Evolutionary conservation across 1,140 invertebrate genomes (phyloP), one percentile per base, ranked within the genome.

Genomic region (Melitaea cinxia): DNA sequence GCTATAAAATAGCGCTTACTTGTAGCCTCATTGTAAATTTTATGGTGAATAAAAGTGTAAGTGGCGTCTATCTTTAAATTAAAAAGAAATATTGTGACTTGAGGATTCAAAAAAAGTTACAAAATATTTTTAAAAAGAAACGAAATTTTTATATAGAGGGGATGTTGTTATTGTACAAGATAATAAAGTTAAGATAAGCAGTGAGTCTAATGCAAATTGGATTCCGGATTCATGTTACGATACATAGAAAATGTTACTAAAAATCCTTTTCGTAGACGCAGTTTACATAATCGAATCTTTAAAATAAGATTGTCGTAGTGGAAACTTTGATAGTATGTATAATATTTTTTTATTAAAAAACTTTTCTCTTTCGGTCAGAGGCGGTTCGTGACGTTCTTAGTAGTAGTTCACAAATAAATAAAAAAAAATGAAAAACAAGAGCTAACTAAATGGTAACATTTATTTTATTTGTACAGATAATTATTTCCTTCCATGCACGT

Each of bases 241-340:
- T 53, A 61, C 35, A 39, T 53, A 15, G 45, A n/a, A 49, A 61
- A 61, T 42, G 59, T 15, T 47, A 61, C 33, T 53, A 26, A 42
- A 28, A 61, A 35, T 15, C 49, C 50, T 37, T 53, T 33, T 10
- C 50, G 33, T 19, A 39, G 4, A 23, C 53, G 49, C 47, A 61
- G 49, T 61, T 61, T 61, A 23, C 59, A 53, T 60, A 60, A 60
- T 52, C 26, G 58, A 26, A 33, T 53, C 23, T 61, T 61, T 50
- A 53, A 52, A 61, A 53, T 61, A 52, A 52, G 47, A 4, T 37
- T 15, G 37, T 17, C 15, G 9, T 9, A 57, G 23, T 45, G 3
- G 15, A 14, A 6, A 42, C 37, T 42, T 42, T 42, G 14, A 17
- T 42, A 17, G 7, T 15, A 17, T 42, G 17, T 42, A 42, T 42